A percentile compares a stretch with the other conserved stretches of the same genome.
phyloP scores from a whole-genome alignment of 2,797 vertebrate genomes.

The Astyanax mexicanus region DNA sequence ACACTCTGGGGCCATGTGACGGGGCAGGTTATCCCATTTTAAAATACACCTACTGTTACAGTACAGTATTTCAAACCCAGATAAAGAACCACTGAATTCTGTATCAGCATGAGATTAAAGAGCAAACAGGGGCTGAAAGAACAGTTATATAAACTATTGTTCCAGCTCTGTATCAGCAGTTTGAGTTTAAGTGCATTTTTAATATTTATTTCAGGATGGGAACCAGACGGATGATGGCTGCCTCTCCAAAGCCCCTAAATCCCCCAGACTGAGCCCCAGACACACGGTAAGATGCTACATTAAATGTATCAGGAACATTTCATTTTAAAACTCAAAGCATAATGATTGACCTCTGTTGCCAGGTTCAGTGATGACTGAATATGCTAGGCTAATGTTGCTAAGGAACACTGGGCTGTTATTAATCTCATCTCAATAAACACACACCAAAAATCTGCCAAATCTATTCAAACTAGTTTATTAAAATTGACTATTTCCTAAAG shows the following conservation, averaged over 20 bases:
- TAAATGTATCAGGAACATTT: too few species aligned
- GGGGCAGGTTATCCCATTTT: neutral
- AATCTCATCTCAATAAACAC: too few species aligned
- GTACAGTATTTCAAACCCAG: neutral
- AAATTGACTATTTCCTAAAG: too few species aligned
- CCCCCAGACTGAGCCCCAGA: conserved; percentile 63
- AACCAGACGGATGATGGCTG: conserved; percentile 59
- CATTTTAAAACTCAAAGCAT: too few species aligned
- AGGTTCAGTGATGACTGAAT: too few species aligned
- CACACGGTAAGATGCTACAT: conserved; percentile 67
- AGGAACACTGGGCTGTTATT: too few species aligned
- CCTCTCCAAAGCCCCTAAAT: conserved; percentile 47
- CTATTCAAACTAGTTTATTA: too few species aligned
- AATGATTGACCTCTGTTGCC: too few species aligned
- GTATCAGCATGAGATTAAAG: conserved; percentile 10
- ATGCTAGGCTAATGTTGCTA: too few species aligned
- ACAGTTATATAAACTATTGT: neutral
- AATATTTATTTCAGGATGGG: conserved; percentile 65
- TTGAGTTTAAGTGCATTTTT: neutral
- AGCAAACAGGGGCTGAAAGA: neutral
- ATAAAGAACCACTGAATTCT: neutral
- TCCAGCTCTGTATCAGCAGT: neutral
- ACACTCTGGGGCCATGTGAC: too few species aligned
- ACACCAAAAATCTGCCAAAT: too few species aligned
- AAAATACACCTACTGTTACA: too few species aligned